These are phyloP conservation scores for Protobothrops mucrosquamatus DNA, from an alignment of 2,113 vertebrate species.

Conservation along the genomic window DNA sequence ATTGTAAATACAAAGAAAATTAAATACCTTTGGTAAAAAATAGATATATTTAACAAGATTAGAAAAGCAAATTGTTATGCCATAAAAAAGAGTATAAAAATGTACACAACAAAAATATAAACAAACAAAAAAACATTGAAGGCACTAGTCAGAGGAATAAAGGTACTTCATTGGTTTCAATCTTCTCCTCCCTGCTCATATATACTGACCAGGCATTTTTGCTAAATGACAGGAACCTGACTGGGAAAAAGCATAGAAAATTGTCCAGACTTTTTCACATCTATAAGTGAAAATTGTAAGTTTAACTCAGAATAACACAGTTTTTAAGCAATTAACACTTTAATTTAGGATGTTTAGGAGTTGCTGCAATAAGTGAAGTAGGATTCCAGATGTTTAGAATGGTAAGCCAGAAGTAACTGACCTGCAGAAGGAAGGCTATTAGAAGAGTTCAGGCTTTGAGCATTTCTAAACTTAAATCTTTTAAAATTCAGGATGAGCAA, in stretches of 20 bases:
- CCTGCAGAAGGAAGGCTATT: slow-evolving; percentile 57
- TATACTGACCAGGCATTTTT: slow-evolving; percentile 61
- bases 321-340: slow-evolving; percentile 58
- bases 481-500: slow-evolving; percentile 50
- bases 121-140: slow-evolving; percentile 59
- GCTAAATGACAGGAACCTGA: slow-evolving; percentile 61
- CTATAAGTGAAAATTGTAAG: slow-evolving; percentile 43
- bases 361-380: slow-evolving; percentile 53
- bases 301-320: slow-evolving; percentile 54
- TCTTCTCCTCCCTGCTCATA: slow-evolving; percentile 56
- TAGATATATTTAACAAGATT: slow-evolving; percentile 84
- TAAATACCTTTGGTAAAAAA: slow-evolving; percentile 91
- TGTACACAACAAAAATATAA: slow-evolving; percentile 76
- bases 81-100: slow-evolving; percentile 80
- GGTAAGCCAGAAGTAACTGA: slow-evolving; percentile 56
- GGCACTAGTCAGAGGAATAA: slow-evolving; percentile 63
- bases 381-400: slow-evolving; percentile 63
- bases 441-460: slow-evolving; percentile 54
- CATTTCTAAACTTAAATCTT: slow-evolving; percentile 59
- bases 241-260: slow-evolving; percentile 40
- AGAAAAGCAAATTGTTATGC: slow-evolving; percentile 80
- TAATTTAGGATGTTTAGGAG: slow-evolving; percentile 53
- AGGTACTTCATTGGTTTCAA: slow-evolving; percentile 57
- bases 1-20: slow-evolving; percentile 72
- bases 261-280: slow-evolving; percentile 69